Conservation (phyloP, 2,797 vertebrate species). For the Paratrypauchen microcephalus region DNA sequence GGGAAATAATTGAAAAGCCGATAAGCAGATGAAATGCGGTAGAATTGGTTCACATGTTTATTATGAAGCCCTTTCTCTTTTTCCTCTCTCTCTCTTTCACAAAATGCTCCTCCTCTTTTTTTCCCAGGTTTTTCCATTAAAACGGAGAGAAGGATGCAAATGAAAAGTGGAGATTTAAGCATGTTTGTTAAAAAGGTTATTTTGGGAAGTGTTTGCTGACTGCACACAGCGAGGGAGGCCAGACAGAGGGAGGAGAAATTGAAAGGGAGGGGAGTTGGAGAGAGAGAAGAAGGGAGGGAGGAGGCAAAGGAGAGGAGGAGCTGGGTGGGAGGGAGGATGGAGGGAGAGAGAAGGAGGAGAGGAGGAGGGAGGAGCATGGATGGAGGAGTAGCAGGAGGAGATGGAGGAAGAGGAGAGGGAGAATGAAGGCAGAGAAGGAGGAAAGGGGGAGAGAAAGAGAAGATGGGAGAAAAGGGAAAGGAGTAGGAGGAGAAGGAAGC, state of each 20-base stretch:
- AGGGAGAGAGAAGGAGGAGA: no score
- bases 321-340: no score
- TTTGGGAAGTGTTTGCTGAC: slow-evolving; percentile 32
- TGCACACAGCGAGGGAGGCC: slow-evolving; percentile 26
- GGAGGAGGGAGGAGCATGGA: no score
- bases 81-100: slow-evolving; percentile 65
- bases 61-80: slow-evolving; percentile 75
- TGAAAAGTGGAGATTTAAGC: slow-evolving; percentile 38
- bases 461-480: no score
- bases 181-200: slow-evolving; percentile 56
- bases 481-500: no score
- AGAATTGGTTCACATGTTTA: slow-evolving; percentile 79
- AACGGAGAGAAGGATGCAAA: slow-evolving; percentile 65
- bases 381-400: no score
- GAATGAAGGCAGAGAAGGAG: no score
- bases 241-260: slow-evolving; percentile 2
- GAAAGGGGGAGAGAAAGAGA: no score
- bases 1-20: slow-evolving; percentile 89
- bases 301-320: no score
- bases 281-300: no score
- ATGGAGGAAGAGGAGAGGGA: no score
- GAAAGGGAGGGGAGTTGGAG: no score
- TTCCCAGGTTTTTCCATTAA: slow-evolving; percentile 72
- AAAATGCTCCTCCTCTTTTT: slow-evolving; percentile 61
- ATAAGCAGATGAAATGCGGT: slow-evolving; percentile 86